Base-by-base conservation (phyloP, 2,113 vertebrate species). In the Plectropomus leopardus region DNA sequence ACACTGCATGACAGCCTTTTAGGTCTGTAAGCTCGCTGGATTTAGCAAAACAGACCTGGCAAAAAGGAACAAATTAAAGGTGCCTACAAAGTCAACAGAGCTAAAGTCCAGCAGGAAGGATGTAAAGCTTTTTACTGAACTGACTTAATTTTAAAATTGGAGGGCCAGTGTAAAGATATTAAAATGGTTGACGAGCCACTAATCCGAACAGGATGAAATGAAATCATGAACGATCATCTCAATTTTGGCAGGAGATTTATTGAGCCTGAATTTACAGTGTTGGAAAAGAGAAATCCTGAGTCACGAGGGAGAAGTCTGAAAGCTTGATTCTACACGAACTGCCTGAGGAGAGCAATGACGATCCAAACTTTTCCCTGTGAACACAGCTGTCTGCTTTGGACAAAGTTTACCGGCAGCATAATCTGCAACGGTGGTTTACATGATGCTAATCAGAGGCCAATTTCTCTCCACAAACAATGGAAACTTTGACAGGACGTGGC, bases 381-480 rank as follows among this genome's bases (percentile, higher is more conserved):
- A 74, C 71, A 57, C 90, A 90, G 89, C 88, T 88, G 90, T 80
- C 71, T 76, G 32, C 13, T 70, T 79, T 78, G 80, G 82, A 86
- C 57, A 54, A 30, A 32, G 13, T 61, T 78, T 72, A 68, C 76
- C 13, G 14, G 55, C 68, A 82, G 71, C 5, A n/a, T 11, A 42
- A 30, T 7, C 71, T 64, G 72, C 40, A 67, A 42, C 85, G 34
- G 67, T 58, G 32, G 71, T 87, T 86, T 51, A 40, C n/a, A 51
- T 50, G 73, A 28, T 81, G 78, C 44, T 86, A 53, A 86, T 82
- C 51, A 80, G 40, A 72, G 47, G 63, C 48, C 36, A 59, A 50
- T 54, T 53, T 47, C 48, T 51, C 68, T 51, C 50, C 36, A 74
- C 10, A 28, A 78, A 72, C 64, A 55, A 48, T 32, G 26, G 17